phyloP scores from a whole-genome alignment of 2,888 invertebrate species.

The Muscina levida region DNA sequence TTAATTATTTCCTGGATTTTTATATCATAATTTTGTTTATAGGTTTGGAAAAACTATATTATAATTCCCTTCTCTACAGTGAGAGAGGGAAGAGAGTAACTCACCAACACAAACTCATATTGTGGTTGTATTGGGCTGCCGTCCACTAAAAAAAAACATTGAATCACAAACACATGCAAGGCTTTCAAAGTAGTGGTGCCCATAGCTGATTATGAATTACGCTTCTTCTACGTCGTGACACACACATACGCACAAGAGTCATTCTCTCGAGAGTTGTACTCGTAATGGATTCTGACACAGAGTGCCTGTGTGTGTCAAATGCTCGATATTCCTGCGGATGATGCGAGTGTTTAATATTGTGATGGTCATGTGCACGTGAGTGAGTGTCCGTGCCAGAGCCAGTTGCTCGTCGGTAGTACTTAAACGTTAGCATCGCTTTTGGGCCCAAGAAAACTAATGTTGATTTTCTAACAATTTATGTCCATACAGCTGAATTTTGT shows the following conservation, averaged over 20 bases:
- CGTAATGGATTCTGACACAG: background rate
- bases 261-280: conserved; percentile 42
- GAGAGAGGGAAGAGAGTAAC: no score
- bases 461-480: background rate
- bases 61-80: no score
- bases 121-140: no score
- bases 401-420: conserved; percentile 10
- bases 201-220: no score
- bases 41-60: no score
- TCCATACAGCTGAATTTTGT: background rate
- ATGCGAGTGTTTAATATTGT: conserved; percentile 42
- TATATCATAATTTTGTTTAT: no score
- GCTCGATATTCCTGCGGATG: conserved; percentile 15
- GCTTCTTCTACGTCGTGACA: background rate
- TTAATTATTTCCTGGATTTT: no score
- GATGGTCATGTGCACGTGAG: conserved; percentile 49
- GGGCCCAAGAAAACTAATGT: conserved; percentile 32
- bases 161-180: no score
- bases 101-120: no score
- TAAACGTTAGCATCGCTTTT: conserved; percentile 35
- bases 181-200: no score
- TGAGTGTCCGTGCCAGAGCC: background rate
- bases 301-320: conserved; percentile 8
- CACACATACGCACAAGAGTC: background rate
- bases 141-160: no score